Percentiles rank a stretch among this genome's conserved stretches.
Evolutionary conservation across 2,888 invertebrate species (phyloP).

Genomic region (Pemphredon lugubris): DNA sequence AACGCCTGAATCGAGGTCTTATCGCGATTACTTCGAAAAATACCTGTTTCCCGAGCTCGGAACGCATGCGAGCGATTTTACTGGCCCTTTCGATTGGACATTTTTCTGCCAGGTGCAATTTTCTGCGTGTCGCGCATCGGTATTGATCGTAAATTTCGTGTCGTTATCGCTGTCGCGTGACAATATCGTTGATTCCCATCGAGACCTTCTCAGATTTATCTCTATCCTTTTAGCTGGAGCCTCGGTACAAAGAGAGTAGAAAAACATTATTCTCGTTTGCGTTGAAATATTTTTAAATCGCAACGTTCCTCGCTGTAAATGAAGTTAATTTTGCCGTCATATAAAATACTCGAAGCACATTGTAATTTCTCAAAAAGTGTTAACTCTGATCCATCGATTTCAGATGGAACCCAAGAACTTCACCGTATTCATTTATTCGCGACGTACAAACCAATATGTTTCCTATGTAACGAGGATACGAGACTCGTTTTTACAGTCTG

Average conservation of each 20-base stretch:
- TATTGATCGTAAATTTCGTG: conserved; percentile 29
- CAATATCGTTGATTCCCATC: conserved; percentile 27
- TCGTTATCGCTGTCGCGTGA: conserved; percentile 30
- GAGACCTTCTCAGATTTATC: conserved; percentile 19
- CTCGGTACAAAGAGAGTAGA: background rate
- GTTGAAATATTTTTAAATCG: background rate
- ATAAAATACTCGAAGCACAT: no score
- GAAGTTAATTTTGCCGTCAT: no score
- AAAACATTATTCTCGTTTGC: background rate
- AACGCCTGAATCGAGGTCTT: background rate
- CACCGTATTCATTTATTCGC: no score
- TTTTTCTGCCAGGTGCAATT: conserved; percentile 1
- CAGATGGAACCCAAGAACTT: no score
- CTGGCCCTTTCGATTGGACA: background rate
- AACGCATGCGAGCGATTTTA: conserved; percentile 3
- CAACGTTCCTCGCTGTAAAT: no score
- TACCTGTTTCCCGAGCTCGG: conserved; percentile 10
- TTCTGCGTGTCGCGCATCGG: conserved; percentile 1
- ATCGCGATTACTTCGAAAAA: conserved; percentile 21
- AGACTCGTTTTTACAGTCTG: no score
- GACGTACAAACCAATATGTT: no score
- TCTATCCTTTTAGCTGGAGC: conserved; percentile 21
- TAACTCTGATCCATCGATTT: no score
- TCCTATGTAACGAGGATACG: no score
- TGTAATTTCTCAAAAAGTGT: no score